Evolutionary conservation across 2,888 invertebrate species (phyloP), one percentile per base, ranked within the genome.

Genomic region (Cephus nigrinus): DNA sequence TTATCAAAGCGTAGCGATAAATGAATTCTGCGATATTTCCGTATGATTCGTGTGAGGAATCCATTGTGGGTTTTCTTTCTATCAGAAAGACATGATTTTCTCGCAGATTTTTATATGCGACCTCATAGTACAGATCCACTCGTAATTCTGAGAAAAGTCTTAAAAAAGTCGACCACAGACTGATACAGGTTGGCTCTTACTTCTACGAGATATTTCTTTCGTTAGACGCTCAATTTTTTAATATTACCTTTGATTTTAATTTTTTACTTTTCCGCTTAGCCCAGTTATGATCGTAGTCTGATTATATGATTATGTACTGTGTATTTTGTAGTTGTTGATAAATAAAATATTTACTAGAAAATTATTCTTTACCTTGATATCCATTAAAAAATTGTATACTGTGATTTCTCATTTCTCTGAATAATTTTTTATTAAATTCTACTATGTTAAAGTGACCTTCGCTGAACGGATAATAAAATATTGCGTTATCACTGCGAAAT

Each of bases 311-410:
- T 81, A 80, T 80, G 79, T 78, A 82, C 80, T 78, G 82, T 83
- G 82, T 83, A 84, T 82, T 84, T 84, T 84, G 84, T 84, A 84
- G 84, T 84, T 84, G 84, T 84, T 84, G 84, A 84, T 84, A 81
- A 84, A 84, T 84, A 82, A 84, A 84, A 83, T 81, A 82, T 84
- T 84, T 84, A 83, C 83, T 84, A 84, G 82, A 80, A 83, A 83
- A 81, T 75, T 12, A 73, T 68, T 76, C 23, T 33, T 34, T 32
- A 23, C 11, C 9, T 11, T 5, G 71, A 32, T 71, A 30, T 71
- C 71, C 31, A 11, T 5, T 40, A 2, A 5, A 15, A 23, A 15
- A 5, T 23, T 40, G 5, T 15, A 23, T 5, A 40, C 15, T 40
- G 35, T 35, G 35, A 15, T 15, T 40, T 40, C 2, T 4, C 5